These are phyloP conservation scores for Cirrhinus molitorella DNA, from an alignment of 2,797 vertebrate genomes.

Conservation along the genomic window DNA sequence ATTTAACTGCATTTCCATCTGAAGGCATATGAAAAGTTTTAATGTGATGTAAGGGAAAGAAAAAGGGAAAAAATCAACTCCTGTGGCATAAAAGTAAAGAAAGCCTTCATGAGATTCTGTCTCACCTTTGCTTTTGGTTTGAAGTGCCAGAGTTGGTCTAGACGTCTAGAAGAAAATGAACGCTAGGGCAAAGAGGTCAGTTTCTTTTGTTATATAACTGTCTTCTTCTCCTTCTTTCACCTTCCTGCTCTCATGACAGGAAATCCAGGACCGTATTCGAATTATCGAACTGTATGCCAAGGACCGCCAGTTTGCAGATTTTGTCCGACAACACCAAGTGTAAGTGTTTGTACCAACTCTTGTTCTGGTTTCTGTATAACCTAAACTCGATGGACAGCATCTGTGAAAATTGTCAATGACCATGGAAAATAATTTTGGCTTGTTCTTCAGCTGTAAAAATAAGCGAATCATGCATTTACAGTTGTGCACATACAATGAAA, in stretches of 20 bases:
- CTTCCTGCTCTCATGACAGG: constrained; percentile 72
- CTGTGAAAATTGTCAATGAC: background rate
- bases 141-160: constrained; percentile 24
- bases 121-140: background rate
- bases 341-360: constrained; percentile 74
- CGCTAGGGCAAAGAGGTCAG: background rate
- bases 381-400: background rate
- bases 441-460: background rate
- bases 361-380: background rate
- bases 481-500: background rate
- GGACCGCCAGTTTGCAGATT: constrained; percentile 88
- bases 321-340: constrained; percentile 90
- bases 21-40: background rate
- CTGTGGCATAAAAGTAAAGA: background rate
- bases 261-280: constrained; percentile 90
- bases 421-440: constrained; percentile 3
- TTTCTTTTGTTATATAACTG: constrained; percentile 39
- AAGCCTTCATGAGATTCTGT: background rate
- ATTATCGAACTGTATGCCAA: constrained; percentile 87
- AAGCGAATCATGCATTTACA: background rate
- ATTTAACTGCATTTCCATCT: too few species aligned
- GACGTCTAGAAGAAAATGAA: background rate
- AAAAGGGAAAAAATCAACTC: background rate
- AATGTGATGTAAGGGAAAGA: background rate
- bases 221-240: constrained; percentile 36